phyloP scores from a whole-genome alignment of 2,888 invertebrate species.

The Sarcophaga subvicina region DNA sequence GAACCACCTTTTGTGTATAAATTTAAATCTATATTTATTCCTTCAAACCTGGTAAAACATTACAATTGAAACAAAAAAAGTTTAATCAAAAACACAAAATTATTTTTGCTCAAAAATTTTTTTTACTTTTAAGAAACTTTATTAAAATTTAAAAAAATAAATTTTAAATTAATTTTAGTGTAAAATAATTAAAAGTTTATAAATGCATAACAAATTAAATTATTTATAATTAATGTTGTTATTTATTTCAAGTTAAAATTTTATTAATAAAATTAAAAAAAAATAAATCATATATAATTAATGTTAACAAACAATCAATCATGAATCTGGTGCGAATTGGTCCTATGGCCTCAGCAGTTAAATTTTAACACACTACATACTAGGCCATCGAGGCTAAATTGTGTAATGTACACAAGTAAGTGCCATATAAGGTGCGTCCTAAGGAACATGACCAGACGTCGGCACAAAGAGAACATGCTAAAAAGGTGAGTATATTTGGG shows the following conservation, averaged over 20 bases:
- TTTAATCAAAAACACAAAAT: not conserved
- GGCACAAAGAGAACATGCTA: too few species aligned
- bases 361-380: too few species aligned
- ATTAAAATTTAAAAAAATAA: slow-evolving; percentile 5
- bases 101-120: slow-evolving; percentile 39
- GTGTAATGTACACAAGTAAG: not conserved
- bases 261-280: slow-evolving; percentile 22
- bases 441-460: too few species aligned
- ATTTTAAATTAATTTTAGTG: slow-evolving; percentile 30
- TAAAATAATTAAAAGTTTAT: slow-evolving; percentile 45
- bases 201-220: slow-evolving; percentile 20
- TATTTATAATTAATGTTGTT: slow-evolving; percentile 52
- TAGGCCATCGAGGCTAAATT: too few species aligned
- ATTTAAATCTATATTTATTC: not conserved
- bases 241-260: slow-evolving; percentile 54
- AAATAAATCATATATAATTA: not conserved
- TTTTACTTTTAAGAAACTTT: not conserved
- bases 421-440: too few species aligned
- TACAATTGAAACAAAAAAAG: not conserved
- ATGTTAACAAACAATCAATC: too few species aligned
- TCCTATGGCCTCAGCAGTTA: too few species aligned
- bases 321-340: too few species aligned
- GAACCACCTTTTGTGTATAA: too few species aligned
- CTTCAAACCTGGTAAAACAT: not conserved
- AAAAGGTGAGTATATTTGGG: too few species aligned